phyloP scores from a whole-genome alignment of 1,140 invertebrate species.

The Phymorhynchus buccinoides region DNA sequence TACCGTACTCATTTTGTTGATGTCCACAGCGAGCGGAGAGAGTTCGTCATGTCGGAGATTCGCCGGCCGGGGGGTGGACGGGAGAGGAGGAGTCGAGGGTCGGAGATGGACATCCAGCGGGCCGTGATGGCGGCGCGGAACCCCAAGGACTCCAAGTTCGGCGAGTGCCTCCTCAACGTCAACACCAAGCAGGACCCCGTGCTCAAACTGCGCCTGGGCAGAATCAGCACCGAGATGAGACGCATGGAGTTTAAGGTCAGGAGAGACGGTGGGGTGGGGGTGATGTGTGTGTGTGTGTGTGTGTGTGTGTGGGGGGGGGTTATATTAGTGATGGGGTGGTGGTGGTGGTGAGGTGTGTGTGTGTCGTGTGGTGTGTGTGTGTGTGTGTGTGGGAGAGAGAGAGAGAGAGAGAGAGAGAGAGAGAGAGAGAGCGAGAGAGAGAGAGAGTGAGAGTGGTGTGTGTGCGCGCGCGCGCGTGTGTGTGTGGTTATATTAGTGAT shows the following conservation, averaged over 20 bases:
- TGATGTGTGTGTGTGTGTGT: not conserved
- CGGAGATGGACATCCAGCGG: slow-evolving; percentile 53
- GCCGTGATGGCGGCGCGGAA: slow-evolving; percentile 56
- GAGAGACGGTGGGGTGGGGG: not conserved
- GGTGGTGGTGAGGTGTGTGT: not conserved
- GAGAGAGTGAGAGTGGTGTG: too few species aligned
- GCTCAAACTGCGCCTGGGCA: slow-evolving; percentile 47
- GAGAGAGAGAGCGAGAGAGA: too few species aligned
- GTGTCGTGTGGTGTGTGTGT: not conserved
- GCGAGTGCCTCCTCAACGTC: slow-evolving; percentile 55
- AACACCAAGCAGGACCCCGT: slow-evolving; percentile 58
- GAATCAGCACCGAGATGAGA: slow-evolving; percentile 55
- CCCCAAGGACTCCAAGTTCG: slow-evolving; percentile 59
- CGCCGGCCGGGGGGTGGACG: slow-evolving; percentile 8
- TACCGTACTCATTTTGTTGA: not conserved
- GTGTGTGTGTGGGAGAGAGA: not conserved
- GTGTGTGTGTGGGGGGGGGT: too few species aligned
- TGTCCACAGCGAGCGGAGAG: slow-evolving; percentile 36
- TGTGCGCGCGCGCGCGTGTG: too few species aligned
- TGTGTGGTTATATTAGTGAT: not conserved
- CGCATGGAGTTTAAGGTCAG: slow-evolving; percentile 41
- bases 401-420: too few species aligned
- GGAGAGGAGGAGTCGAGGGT: slow-evolving; percentile 33
- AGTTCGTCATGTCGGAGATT: slow-evolving; percentile 35
- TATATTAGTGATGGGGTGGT: too few species aligned